Conservation (phyloP, 2,113 vertebrate genomes). For the Bufo gargarizans region DNA sequence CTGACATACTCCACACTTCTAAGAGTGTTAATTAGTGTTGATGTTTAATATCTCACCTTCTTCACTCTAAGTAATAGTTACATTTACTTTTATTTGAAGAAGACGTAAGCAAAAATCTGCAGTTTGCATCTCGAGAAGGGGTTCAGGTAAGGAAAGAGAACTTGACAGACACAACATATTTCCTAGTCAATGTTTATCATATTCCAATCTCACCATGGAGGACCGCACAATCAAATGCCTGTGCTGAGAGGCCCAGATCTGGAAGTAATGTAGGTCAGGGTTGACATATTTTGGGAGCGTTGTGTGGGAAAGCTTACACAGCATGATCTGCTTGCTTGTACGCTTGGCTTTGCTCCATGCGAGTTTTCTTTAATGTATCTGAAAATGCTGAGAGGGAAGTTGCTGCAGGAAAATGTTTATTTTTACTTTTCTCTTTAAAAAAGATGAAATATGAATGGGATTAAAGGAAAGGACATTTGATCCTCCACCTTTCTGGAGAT, state of each 20-base stretch:
- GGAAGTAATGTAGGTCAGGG: slow-evolving; percentile 41
- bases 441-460: slow-evolving; percentile 39
- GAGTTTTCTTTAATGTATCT: slow-evolving; percentile 34
- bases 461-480: slow-evolving; percentile 28
- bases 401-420: slow-evolving; percentile 41
- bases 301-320: slow-evolving; percentile 40
- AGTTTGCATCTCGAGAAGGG: neutral
- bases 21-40: neutral
- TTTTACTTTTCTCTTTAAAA: slow-evolving; percentile 35
- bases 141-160: neutral
- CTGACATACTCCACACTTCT: neutral
- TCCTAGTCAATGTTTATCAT: slow-evolving; percentile 27
- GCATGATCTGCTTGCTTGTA: slow-evolving; percentile 26
- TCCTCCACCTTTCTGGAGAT: slow-evolving; percentile 32
- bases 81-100: neutral
- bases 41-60: neutral
- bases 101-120: neutral
- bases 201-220: neutral
- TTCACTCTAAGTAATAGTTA: neutral
- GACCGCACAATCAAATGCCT: slow-evolving; percentile 17
- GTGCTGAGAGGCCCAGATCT: slow-evolving; percentile 34
- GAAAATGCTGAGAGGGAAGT: slow-evolving; percentile 39
- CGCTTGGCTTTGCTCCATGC: neutral
- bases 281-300: slow-evolving; percentile 5
- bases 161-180: neutral